Conservation (phyloP, 2,113 vertebrate genomes). For the Pitta sordida region DNA sequence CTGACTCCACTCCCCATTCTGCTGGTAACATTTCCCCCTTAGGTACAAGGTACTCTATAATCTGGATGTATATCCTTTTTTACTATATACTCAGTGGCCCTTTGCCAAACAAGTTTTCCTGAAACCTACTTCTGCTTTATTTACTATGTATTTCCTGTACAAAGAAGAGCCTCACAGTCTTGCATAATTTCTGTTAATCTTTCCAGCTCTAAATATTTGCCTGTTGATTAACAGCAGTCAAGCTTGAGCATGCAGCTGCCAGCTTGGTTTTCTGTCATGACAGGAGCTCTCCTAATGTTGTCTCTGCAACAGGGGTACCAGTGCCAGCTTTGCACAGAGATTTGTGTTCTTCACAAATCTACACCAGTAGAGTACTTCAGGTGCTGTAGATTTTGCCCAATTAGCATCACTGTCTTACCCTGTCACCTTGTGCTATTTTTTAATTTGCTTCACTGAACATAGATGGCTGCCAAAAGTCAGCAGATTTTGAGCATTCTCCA, state of each 20-base stretch:
- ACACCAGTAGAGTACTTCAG: not conserved
- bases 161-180: not conserved
- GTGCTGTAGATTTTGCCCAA: not conserved
- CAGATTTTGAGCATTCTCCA: not conserved
- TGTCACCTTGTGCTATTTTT: not conserved
- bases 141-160: not conserved
- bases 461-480: not conserved
- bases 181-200: conserved; percentile 20
- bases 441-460: not conserved
- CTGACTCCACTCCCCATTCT: not conserved
- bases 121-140: not conserved
- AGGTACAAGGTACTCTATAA: not conserved
- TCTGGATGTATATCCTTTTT: not conserved
- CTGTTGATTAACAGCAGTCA: conserved; percentile 14
- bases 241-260: not conserved
- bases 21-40: not conserved
- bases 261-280: not conserved
- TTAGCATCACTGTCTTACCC: not conserved
- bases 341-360: not conserved
- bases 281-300: not conserved
- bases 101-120: not conserved
- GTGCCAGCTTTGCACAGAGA: not conserved
- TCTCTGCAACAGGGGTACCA: not conserved
- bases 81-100: too few species aligned
- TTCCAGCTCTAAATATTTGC: not conserved